Conservation (phyloP, 2,797 vertebrate species). For the Morus bassanus region DNA sequence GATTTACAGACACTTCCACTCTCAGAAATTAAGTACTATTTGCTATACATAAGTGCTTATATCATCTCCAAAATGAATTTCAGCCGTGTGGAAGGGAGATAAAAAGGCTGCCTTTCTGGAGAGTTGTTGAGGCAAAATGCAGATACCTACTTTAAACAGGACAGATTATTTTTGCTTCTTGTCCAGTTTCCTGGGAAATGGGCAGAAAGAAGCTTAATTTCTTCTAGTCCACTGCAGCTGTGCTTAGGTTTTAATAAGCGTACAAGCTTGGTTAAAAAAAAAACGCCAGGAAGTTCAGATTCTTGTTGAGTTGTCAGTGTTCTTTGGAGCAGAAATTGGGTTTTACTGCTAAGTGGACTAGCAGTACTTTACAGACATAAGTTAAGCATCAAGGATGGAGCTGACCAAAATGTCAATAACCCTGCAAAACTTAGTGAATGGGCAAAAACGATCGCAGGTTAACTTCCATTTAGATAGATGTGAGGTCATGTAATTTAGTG, state of each 20-base stretch:
- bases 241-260: conserved; percentile 30
- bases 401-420: neutral
- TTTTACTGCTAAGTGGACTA: neutral
- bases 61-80: neutral
- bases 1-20: neutral
- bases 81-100: neutral
- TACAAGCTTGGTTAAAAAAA: neutral
- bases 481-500: accelerated
- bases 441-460: accelerated
- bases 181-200: conserved; percentile 50
- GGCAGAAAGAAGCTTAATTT: conserved; percentile 31
- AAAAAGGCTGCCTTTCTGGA: neutral
- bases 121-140: neutral
- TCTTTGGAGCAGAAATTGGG: conserved; percentile 29
- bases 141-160: neutral
- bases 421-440: neutral
- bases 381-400: neutral
- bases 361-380: neutral
- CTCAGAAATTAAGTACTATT: neutral
- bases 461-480: neutral
- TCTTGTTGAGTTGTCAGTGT: neutral
- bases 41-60: neutral
- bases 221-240: conserved; percentile 12
- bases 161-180: conserved; percentile 12
- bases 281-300: neutral